These are phyloP conservation scores for Cacoxenus indagator DNA, from an alignment of 2,888 invertebrate species.

Conservation along the genomic window DNA sequence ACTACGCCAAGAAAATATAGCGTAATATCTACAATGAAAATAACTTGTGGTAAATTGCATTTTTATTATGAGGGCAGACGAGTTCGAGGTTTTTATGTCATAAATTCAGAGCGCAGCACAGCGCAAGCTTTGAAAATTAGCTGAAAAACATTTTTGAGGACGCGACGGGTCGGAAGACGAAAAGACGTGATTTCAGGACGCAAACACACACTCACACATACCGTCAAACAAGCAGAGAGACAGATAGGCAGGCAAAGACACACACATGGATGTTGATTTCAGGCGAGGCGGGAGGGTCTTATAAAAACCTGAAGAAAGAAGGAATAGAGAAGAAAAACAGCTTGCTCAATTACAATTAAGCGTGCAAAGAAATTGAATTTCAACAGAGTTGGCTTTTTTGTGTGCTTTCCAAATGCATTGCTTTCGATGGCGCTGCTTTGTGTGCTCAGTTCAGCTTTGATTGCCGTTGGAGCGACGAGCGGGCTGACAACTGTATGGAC, in stretches of 20 bases:
- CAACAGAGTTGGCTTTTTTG: slow-evolving; percentile 29
- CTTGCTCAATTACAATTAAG: slow-evolving; percentile 64
- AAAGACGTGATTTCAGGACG: background rate
- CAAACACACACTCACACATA: background rate
- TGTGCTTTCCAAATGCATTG: slow-evolving; percentile 25
- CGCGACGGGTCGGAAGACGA: background rate
- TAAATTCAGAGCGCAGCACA: background rate
- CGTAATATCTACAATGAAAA: slow-evolving; percentile 6
- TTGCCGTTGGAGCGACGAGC: background rate
- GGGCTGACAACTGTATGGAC: background rate
- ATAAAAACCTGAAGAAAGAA: background rate
- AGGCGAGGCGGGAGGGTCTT: background rate
- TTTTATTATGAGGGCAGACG: background rate
- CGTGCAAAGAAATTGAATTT: slow-evolving; percentile 61
- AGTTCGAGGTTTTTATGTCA: background rate
- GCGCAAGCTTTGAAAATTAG: slow-evolving; percentile 4
- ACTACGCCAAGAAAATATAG: background rate
- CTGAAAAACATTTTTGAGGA: background rate
- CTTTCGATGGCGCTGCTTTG: background rate
- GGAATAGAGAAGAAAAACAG: slow-evolving; percentile 36
- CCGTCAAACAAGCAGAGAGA: background rate
- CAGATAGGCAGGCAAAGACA: slow-evolving; percentile 12
- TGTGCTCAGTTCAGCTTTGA: slow-evolving; percentile 35
- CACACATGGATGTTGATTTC: background rate
- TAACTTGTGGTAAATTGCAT: slow-evolving; percentile 18